These are phyloP conservation scores for Scaptomyza parva DNA, from an alignment of 2,888 invertebrate species.

Conservation along the genomic window DNA sequence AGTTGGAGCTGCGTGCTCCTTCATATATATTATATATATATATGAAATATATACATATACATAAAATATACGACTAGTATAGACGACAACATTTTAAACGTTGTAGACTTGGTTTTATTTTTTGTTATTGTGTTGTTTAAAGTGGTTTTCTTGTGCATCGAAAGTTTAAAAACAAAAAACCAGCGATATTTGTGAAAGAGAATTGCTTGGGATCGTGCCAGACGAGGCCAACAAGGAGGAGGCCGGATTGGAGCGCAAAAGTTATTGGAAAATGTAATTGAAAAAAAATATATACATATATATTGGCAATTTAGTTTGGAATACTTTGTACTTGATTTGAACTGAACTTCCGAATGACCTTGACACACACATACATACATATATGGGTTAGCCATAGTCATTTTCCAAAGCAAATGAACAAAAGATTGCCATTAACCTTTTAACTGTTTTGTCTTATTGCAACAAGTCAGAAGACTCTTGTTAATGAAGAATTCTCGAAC, in stretches of 20 bases:
- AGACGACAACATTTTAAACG: constrained; percentile 15
- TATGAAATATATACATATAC: background rate
- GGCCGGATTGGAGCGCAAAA: constrained; percentile 27
- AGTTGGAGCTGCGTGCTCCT: constrained; percentile 49
- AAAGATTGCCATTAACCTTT: background rate
- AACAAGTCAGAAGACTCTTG: too few species aligned
- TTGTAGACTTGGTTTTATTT: constrained; percentile 14
- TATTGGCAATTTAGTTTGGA: background rate
- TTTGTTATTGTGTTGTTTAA: constrained; percentile 36
- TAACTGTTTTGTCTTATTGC: too few species aligned
- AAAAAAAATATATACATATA: constrained; percentile 20
- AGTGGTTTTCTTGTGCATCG: constrained; percentile 36
- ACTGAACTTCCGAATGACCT: background rate
- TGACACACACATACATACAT: constrained; percentile 14
- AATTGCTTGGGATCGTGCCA: constrained; percentile 35
- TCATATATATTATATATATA: too few species aligned
- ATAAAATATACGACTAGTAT: constrained; percentile 5
- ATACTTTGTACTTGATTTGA: background rate
- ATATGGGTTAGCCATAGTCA: background rate
- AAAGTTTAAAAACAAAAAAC: constrained; percentile 33
- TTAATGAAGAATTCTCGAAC: too few species aligned
- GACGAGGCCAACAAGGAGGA: constrained; percentile 23
- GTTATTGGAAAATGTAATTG: constrained; percentile 63
- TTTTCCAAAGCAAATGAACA: constrained; percentile 12
- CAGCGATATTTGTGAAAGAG: constrained; percentile 42